Base-by-base conservation (phyloP, 2,888 invertebrate species). In the Rhabditoides inermis region DNA sequence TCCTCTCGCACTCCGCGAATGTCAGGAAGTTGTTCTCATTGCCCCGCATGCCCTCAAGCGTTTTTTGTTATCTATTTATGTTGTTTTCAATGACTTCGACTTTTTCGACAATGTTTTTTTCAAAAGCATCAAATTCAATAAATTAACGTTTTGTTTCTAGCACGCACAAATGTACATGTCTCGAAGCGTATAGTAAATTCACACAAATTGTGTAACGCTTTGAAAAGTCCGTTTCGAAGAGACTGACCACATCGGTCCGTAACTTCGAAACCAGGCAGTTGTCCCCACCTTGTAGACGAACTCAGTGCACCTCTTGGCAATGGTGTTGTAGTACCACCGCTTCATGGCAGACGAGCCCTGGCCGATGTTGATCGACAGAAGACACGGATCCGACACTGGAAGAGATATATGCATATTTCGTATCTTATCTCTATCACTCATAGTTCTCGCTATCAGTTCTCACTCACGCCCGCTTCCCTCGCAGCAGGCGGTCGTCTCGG, bases 1-100 rank as follows among this genome's bases (percentile, higher is more conserved):
- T 57, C 25, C 63, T 60, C 50, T 69, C 63, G 47, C 74, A 74
- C 27, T 69, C 63, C 15, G 60, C 54, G 39, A 53, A 42, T 2
- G 65, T 65, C 42, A 72, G 53, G 58, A 70, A 75, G 49, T 73
- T 72, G 61, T 74, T 74, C 56, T 74, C 73, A 55, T 74, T 74
- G 54, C 74, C 74, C 25, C 63, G 64, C 32, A 60, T 65, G 35
- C 69, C 52, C 46, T 52, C 10, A 12, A 32, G 10, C 35, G 35
- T 32, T 10, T 10, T 12, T 12, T 32, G 35, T 1, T 32, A 32
- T 12, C 1, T 10, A 32, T 12, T 32, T 12, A 12, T n/a, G n/a
- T n/a, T n/a, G n/a, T n/a, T n/a, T n/a, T n/a, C n/a, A n/a, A n/a
- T n/a, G n/a, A n/a, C n/a, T n/a, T n/a, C n/a, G n/a, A n/a, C n/a